Evolutionary conservation across 1,140 invertebrate species (phyloP).

Genomic region (Sitodiplosis mosellana): DNA sequence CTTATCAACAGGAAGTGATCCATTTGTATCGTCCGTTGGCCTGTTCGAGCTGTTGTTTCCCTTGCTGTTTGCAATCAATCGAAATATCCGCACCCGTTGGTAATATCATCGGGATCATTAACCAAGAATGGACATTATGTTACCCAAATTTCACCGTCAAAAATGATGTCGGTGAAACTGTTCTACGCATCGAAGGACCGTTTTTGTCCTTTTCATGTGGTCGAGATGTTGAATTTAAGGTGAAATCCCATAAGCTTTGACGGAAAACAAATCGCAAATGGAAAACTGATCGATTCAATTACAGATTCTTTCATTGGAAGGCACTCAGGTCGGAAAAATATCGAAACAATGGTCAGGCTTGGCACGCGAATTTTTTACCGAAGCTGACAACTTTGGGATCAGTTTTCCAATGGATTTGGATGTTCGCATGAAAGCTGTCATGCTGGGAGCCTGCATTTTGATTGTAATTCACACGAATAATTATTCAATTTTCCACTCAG

Average conservation of each 20-base stretch:
- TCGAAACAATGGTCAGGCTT: constrained; percentile 59
- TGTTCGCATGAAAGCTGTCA: constrained; percentile 60
- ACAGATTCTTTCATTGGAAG: constrained; percentile 42
- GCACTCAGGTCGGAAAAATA: constrained; percentile 50
- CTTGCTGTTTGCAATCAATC: constrained; percentile 71
- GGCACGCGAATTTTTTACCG: constrained; percentile 48
- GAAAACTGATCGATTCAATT: too few species aligned
- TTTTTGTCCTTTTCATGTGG: constrained; percentile 55
- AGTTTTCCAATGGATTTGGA: constrained; percentile 63
- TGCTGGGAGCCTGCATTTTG: constrained; percentile 39
- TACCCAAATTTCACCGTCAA: constrained; percentile 61
- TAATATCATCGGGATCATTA: constrained; percentile 52
- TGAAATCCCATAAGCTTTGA: too few species aligned
- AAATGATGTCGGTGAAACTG: constrained; percentile 53
- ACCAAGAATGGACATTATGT: constrained; percentile 71
- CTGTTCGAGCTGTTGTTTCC: constrained; percentile 60
- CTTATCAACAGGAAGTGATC: constrained; percentile 52
- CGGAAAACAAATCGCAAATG: too few species aligned
- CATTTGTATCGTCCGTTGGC: constrained; percentile 53
- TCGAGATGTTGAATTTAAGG: constrained; percentile 49
- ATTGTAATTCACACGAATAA: too few species aligned
- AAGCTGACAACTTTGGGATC: constrained; percentile 61
- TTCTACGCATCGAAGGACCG: constrained; percentile 70
- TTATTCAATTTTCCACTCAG: too few species aligned
- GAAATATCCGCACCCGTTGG: constrained; percentile 55